Conservation (phyloP, 2,113 vertebrate species). For the Falcunculus frontatus region DNA sequence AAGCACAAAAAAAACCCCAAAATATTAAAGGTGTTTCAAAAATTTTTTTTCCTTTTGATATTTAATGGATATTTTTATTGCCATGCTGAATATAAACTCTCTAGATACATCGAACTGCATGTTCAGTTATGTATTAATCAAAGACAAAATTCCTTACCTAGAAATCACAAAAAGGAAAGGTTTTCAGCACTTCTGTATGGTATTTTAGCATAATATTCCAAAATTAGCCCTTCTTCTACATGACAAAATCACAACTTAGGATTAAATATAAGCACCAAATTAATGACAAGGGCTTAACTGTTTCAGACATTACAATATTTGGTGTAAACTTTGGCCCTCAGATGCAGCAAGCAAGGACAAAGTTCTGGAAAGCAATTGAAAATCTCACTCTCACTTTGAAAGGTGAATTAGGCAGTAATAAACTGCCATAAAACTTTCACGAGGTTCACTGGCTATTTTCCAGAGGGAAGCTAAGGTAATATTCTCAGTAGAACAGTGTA, state of each 20-base stretch:
- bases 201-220: not conserved
- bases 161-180: not conserved
- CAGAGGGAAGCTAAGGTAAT: not conserved
- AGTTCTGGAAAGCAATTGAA: not conserved
- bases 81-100: not conserved
- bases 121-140: not conserved
- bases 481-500: not conserved
- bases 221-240: not conserved
- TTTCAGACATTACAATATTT: not conserved
- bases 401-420: slow-evolving; percentile 5
- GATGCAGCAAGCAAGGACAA: not conserved
- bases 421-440: not conserved
- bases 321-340: not conserved
- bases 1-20: not conserved
- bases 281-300: not conserved
- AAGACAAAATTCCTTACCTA: not conserved
- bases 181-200: not conserved
- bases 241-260: not conserved
- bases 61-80: not conserved
- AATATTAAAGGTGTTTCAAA: not conserved
- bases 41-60: not conserved
- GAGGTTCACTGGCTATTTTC: not conserved
- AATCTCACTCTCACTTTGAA: not conserved
- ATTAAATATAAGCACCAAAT: not conserved
- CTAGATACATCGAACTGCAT: not conserved